Conservation (phyloP, 1,140 invertebrate genomes). For the Danaus melanippus region DNA sequence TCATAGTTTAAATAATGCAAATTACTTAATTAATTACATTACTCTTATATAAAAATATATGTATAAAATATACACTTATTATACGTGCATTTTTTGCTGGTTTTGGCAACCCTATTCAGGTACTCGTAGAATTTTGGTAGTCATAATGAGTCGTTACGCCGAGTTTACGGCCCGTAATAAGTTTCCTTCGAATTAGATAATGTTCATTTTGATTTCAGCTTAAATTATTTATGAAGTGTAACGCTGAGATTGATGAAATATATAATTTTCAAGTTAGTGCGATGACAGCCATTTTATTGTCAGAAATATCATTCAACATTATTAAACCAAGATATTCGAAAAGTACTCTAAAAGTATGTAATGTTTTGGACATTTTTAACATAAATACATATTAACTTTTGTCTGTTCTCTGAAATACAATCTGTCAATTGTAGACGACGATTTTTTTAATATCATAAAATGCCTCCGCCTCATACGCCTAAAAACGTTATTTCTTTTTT, state of each 20-base stretch:
- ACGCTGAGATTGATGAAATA: conserved; percentile 13
- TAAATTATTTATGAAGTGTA: conserved; percentile 14
- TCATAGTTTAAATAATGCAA: neutral
- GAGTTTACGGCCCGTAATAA: conserved; percentile 20
- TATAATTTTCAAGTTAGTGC: conserved; percentile 13
- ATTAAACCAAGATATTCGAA: too few relatives aligned
- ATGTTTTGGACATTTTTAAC: too few relatives aligned
- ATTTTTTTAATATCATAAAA: too few relatives aligned
- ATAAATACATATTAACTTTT: too few relatives aligned
- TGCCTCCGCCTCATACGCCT: too few relatives aligned
- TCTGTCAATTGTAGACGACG: too few relatives aligned
- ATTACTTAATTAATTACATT: neutral
- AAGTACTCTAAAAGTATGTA: too few relatives aligned
- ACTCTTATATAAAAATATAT: neutral
- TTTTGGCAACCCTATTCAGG: conserved; percentile 6
- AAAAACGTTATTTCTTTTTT: too few relatives aligned
- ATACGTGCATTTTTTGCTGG: too few relatives aligned
- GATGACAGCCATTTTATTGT: conserved; percentile 1
- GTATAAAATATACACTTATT: neutral
- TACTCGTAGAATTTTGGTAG: conserved; percentile 1
- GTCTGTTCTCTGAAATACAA: too few relatives aligned
- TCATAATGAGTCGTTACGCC: conserved; percentile 16
- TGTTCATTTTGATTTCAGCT: conserved; percentile 15
- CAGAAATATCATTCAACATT: neutral
- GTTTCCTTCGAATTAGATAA: conserved; percentile 20